Evolutionary conservation across 1,140 invertebrate genomes (phyloP).

Genomic region (Brachionus asplanchnoidis): DNA sequence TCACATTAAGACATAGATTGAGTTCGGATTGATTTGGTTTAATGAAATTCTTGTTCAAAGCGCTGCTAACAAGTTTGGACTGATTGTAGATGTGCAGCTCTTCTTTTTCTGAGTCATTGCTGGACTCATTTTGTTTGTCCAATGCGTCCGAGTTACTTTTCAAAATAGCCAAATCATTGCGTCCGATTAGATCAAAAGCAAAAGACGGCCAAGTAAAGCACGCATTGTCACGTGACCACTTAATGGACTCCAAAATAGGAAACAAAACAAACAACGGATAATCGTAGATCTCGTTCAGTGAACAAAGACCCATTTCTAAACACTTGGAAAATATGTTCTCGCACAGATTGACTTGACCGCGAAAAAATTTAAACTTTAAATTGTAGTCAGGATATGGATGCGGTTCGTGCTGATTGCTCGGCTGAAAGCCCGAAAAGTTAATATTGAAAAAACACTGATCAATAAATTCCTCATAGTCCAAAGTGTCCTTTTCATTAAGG

Average conservation of each 20-base stretch:
- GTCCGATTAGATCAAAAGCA: slow-evolving; percentile 36
- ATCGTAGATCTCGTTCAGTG: slow-evolving; percentile 20
- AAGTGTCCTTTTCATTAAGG: not conserved
- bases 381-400: not conserved
- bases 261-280: slow-evolving; percentile 32
- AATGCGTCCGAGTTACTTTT: slow-evolving; percentile 10
- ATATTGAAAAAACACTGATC: slow-evolving; percentile 12
- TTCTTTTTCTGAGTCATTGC: not conserved
- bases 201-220: slow-evolving; percentile 34
- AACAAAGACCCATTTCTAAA: slow-evolving; percentile 32
- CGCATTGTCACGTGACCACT: slow-evolving; percentile 29
- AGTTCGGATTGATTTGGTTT: not conserved
- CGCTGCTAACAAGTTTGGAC: not conserved
- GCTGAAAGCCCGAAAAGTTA: slow-evolving; percentile 12
- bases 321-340: slow-evolving; percentile 37
- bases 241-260: slow-evolving; percentile 26
- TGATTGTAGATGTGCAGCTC: not conserved
- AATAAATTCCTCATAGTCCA: slow-evolving; percentile 12
- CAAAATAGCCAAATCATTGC: slow-evolving; percentile 35
- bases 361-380: slow-evolving; percentile 10
- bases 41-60: not conserved
- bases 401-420: not conserved
- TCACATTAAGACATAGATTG: not conserved
- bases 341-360: not conserved
- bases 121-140: not conserved